Conservation (phyloP, 2,797 vertebrate species). For the Galagoides demidoff region DNA sequence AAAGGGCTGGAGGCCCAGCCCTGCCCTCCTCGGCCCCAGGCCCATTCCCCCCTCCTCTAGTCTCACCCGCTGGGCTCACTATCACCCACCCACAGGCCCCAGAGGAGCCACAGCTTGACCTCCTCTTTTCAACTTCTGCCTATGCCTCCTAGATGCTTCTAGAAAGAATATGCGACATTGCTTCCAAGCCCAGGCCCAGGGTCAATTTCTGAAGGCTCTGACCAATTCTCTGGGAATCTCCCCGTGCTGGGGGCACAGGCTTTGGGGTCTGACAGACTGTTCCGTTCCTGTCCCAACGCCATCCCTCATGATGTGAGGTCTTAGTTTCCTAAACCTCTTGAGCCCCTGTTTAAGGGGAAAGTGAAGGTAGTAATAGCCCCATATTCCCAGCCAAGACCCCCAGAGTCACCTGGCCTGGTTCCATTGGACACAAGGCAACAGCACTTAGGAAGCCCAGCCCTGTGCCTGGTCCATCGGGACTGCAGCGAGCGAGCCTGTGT, state of each 20-base stretch:
- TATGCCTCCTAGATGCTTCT: neutral
- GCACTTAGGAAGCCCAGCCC: neutral
- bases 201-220: neutral
- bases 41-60: neutral
- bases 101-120: neutral
- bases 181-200: no score
- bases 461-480: neutral
- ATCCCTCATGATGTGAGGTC: neutral
- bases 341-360: neutral
- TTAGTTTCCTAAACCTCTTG: neutral
- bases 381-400: neutral
- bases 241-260: fast-evolving
- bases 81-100: neutral
- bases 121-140: neutral
- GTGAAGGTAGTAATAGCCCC: no score
- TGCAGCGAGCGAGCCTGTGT: neutral
- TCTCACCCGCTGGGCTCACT: neutral
- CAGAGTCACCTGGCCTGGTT: neutral
- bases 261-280: neutral
- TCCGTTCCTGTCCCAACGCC: neutral
- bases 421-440: fast-evolving
- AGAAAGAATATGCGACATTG: neutral
- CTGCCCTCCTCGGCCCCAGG: neutral
- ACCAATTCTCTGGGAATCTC: neutral
- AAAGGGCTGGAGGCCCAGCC: slow-evolving; percentile 72